Evolutionary conservation across 2,888 invertebrate genomes (phyloP).

Genomic region (Latheticus oryzae): DNA sequence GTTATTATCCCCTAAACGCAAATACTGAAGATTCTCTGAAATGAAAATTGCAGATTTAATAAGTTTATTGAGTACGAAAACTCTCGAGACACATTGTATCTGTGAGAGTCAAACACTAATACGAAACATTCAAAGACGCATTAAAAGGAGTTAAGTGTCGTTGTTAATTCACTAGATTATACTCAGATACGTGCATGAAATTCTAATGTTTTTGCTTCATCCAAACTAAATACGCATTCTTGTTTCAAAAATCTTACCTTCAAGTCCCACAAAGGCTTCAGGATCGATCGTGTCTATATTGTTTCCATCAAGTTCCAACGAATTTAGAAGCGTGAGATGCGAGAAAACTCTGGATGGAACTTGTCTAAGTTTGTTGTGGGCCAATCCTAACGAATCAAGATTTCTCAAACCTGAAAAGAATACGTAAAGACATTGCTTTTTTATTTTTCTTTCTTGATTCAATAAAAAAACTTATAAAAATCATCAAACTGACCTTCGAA

Average conservation of each 20-base stretch:
- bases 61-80: neutral
- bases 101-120: too few species aligned
- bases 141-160: too few species aligned
- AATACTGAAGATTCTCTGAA: conserved; percentile 88
- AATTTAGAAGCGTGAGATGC: conserved; percentile 83
- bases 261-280: conserved; percentile 87
- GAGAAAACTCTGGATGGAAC: conserved; percentile 87
- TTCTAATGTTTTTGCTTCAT: too few species aligned
- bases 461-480: conserved; percentile 9
- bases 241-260: conserved; percentile 72
- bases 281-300: conserved; percentile 83
- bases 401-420: conserved; percentile 75
- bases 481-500: conserved; percentile 77
- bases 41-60: neutral
- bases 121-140: too few species aligned
- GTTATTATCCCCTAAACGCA: conserved; percentile 89
- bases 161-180: too few species aligned
- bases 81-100: too few species aligned
- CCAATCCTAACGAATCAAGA: conserved; percentile 86
- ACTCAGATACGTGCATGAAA: too few species aligned
- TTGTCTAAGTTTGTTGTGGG: conserved; percentile 84
- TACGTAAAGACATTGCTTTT: conserved; percentile 15
- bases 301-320: conserved; percentile 90
- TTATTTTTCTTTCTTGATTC: too few species aligned
- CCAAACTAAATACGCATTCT: conserved; percentile 11